phyloP scores from a whole-genome alignment of 2,888 invertebrate genomes.

The Agrilus cyanescens region DNA sequence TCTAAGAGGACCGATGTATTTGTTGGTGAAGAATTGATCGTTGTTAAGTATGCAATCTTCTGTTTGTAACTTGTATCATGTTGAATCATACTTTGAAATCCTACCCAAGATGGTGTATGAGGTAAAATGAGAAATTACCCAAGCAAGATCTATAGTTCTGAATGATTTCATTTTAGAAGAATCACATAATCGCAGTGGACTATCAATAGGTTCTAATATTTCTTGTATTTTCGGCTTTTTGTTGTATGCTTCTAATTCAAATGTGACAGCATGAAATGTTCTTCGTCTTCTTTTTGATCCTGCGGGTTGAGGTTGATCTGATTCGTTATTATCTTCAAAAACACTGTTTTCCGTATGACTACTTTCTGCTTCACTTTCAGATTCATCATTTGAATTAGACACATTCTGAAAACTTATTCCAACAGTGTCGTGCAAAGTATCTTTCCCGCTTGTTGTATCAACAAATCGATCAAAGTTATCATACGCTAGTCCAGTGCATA shows the following conservation, averaged over 20 bases:
- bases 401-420: constrained; percentile 6
- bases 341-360: too few relatives aligned
- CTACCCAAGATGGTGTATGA: constrained; percentile 25
- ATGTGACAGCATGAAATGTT: constrained; percentile 8
- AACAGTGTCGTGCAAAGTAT: too few relatives aligned
- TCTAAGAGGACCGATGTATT: constrained; percentile 17
- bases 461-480: too few relatives aligned
- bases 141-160: too few relatives aligned
- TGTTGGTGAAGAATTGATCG: constrained; percentile 24
- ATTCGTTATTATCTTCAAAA: too few relatives aligned
- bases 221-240: constrained; percentile 2
- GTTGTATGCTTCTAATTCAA: background rate
- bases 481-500: too few relatives aligned
- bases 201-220: background rate
- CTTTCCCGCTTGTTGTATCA: too few relatives aligned
- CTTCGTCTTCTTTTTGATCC: constrained; percentile 9
- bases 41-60: constrained; percentile 21
- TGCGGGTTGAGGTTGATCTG: too few relatives aligned
- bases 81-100: constrained; percentile 20
- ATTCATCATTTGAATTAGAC: background rate
- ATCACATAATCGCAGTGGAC: too few relatives aligned
- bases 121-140: constrained; percentile 5
- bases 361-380: too few relatives aligned
- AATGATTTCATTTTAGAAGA: too few relatives aligned
- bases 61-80: constrained; percentile 17